A percentile compares a stretch with the other conserved stretches of the same genome.
Evolutionary conservation across 2,888 invertebrate species (phyloP).

Genomic region (Linyphia triangularis): DNA sequence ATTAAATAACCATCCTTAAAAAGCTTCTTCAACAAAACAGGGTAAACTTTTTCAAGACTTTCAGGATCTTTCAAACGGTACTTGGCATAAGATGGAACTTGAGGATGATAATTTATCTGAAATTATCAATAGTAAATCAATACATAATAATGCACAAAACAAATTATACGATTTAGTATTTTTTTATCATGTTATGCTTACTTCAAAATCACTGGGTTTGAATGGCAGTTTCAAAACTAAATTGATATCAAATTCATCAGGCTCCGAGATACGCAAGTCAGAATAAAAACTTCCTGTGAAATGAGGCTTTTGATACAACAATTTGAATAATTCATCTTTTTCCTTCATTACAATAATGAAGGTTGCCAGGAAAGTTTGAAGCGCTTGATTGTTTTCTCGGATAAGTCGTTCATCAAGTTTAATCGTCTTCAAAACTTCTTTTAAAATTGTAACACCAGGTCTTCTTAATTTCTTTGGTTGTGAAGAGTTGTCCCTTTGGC

Average conservation of each 20-base stretch:
- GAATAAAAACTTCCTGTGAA: conserved; percentile 76
- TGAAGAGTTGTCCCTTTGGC: background rate
- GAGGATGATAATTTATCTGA: conserved; percentile 30
- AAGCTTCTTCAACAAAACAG: conserved; percentile 6
- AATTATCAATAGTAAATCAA: conserved; percentile 1
- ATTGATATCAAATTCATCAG: conserved; percentile 76
- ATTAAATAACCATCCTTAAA: conserved; percentile 62
- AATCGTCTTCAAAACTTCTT: conserved; percentile 76
- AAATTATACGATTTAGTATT: background rate
- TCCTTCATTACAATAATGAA: conserved; percentile 73
- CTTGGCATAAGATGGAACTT: conserved; percentile 48
- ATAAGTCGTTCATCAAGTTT: conserved; percentile 49
- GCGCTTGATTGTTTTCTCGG: conserved; percentile 62
- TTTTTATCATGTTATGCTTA: conserved; percentile 22
- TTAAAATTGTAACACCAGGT: conserved; percentile 84
- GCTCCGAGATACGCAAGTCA: conserved; percentile 68
- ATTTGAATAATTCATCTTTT: conserved; percentile 66
- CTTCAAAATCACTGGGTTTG: conserved; percentile 53
- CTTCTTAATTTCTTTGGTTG: conserved; percentile 54
- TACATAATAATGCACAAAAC: background rate
- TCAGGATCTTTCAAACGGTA: conserved; percentile 25
- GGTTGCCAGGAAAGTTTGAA: conserved; percentile 50
- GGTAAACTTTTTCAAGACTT: background rate
- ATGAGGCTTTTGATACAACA: conserved; percentile 56
- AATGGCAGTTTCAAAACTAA: conserved; percentile 75